phyloP scores from a whole-genome alignment of 2,888 invertebrate species.

The Harpalus rubripes region DNA sequence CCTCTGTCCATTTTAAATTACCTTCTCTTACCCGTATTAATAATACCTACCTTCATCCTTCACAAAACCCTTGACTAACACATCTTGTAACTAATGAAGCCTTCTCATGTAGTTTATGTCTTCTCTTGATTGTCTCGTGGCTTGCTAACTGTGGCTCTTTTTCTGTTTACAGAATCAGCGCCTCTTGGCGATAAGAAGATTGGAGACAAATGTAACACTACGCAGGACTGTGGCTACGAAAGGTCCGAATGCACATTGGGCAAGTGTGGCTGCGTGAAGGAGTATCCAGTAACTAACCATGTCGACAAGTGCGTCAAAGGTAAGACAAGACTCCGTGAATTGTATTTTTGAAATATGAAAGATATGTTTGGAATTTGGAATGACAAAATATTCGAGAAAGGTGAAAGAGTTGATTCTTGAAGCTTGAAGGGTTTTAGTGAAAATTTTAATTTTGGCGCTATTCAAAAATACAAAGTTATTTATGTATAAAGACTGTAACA shows the following conservation, averaged over 20 bases:
- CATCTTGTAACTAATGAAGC: background rate
- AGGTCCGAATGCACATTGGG: slow-evolving; percentile 86
- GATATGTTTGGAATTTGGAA: too few relatives aligned
- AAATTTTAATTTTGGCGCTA: too few relatives aligned
- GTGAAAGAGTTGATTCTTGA: too few relatives aligned
- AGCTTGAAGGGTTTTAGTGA: too few relatives aligned
- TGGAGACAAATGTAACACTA: slow-evolving; percentile 86
- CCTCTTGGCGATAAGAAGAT: slow-evolving; percentile 84
- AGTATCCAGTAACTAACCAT: slow-evolving; percentile 88
- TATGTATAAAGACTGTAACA: too few relatives aligned
- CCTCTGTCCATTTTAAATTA: background rate
- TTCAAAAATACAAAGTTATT: too few relatives aligned
- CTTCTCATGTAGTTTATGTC: background rate
- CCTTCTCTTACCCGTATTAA: background rate
- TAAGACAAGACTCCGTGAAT: slow-evolving; percentile 74
- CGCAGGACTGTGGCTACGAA: slow-evolving; percentile 86
- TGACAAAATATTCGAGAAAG: too few relatives aligned
- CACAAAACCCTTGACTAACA: background rate
- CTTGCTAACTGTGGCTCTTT: slow-evolving; percentile 65
- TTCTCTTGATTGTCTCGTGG: background rate
- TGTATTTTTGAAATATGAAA: too few relatives aligned
- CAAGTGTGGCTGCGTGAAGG: slow-evolving; percentile 86
- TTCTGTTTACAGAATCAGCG: slow-evolving; percentile 77
- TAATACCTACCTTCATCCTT: background rate
- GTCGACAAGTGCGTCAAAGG: slow-evolving; percentile 92